Conservation (phyloP, 2,888 invertebrate species). For the Theodoxus fluviatilis region DNA sequence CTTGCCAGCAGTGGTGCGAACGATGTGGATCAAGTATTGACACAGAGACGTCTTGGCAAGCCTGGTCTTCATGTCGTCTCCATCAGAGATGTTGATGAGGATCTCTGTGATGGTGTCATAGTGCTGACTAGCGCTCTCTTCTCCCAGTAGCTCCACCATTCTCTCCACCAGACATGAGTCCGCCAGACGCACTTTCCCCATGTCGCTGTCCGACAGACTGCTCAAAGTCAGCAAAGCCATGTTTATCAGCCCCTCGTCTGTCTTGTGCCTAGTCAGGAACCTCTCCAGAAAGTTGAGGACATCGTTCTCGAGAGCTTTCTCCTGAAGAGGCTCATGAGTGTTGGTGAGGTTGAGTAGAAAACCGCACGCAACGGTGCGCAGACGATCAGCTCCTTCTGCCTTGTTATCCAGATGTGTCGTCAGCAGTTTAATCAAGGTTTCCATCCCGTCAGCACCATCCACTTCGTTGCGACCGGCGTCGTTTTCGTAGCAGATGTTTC, state of each 20-base stretch:
- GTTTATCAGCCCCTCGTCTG: conserved; percentile 68
- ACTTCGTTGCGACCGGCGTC: too few species aligned
- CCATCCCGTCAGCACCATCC: conserved; percentile 34
- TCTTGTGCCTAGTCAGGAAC: conserved; percentile 66
- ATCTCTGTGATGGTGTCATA: too few species aligned
- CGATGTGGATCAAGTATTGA: too few species aligned
- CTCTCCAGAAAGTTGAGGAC: conserved; percentile 68
- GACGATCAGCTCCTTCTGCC: conserved; percentile 65
- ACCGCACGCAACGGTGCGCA: conserved; percentile 77
- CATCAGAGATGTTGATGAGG: too few species aligned
- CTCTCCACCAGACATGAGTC: too few species aligned
- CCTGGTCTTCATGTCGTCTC: too few species aligned
- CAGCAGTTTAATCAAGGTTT: conserved; percentile 52
- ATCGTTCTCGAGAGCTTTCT: conserved; percentile 67
- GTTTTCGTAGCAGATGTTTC: conserved; percentile 89
- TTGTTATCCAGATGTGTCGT: conserved; percentile 44
- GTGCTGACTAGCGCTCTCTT: too few species aligned
- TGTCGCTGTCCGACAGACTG: conserved; percentile 41
- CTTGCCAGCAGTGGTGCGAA: too few species aligned
- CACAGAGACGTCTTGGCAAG: too few species aligned
- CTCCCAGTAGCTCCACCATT: too few species aligned
- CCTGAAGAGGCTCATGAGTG: conserved; percentile 66
- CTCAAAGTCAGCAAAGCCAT: conserved; percentile 69
- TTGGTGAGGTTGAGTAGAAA: conserved; percentile 81
- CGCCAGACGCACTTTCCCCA: too few species aligned